Evolutionary conservation across 2,113 vertebrate genomes (phyloP), one percentile per base, ranked within the genome.

Genomic region (Cynoglossus semilaevis): DNA sequence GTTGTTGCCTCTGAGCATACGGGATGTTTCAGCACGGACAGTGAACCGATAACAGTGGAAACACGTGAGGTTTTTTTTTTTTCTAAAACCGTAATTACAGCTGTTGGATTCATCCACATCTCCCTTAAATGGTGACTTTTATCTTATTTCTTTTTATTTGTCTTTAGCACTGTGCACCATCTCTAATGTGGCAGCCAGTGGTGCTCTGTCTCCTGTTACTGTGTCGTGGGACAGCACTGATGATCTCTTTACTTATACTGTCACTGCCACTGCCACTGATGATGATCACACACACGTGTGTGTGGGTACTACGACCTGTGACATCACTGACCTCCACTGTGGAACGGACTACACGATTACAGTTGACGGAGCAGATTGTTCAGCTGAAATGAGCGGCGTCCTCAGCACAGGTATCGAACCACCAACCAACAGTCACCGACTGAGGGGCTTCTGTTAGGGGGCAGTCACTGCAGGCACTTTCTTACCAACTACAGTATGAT

Each of bases 111-210:
- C 22, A 29, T 29, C 22, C 6, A 29, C 22, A 29, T 29, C 22
- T 29, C 22, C 6, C 22, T 29, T 29, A 6, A 29, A 4, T 29
- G 3, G 6, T 29, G 22, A 4, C 22, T 29, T 29, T 29, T 29
- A 29, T 29, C 1, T 36, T 15, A 10, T 19, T 42, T 9, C 0
- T 44, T 14, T 59, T n/a, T 41, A 4, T 80, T 22, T 52, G 15
- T 16, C 51, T 36, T 38, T 54, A 90, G 88, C 76, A 51, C 81
- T 81, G 0, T 90, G 88, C 67, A 67, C 75, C 38, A 86, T 87
- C 17, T 86, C 84, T 9, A 70, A 47, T 0, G 44, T 89, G 58
- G 49, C 55, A 15, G 76, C 59, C 1, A 7, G 1, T 7, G 52
- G 35, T 15, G 40, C 54, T 14, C 69, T 67, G 5, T 16, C 51